These are phyloP conservation scores for Prinia subflava DNA, from an alignment of 2,113 vertebrate species.

Conservation along the genomic window DNA sequence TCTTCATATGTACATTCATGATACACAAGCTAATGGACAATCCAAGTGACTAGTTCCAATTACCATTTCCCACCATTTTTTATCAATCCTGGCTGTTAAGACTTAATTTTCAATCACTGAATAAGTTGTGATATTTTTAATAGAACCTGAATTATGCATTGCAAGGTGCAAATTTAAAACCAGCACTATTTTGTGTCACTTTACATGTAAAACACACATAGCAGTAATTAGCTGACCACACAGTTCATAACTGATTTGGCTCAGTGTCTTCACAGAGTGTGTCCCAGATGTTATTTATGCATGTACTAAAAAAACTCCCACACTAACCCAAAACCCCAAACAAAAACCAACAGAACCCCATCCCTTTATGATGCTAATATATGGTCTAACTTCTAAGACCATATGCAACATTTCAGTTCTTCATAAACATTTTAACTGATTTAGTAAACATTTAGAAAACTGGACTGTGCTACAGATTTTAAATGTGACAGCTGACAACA, in stretches of 20 bases:
- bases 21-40: background rate
- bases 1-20: background rate
- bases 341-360: background rate
- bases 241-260: slow-evolving; percentile 43
- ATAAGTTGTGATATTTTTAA: background rate
- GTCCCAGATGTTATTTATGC: slow-evolving; percentile 43
- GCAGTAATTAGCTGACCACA: slow-evolving; percentile 10
- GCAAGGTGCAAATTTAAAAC: background rate
- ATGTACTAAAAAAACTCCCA: background rate
- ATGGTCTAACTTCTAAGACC: slow-evolving; percentile 20
- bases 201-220: background rate
- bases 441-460: slow-evolving; percentile 59
- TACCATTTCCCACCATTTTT: background rate
- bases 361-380: slow-evolving; percentile 29
- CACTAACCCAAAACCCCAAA: background rate
- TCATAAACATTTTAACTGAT: slow-evolving; percentile 50
- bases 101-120: background rate
- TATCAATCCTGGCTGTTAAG: background rate
- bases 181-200: background rate
- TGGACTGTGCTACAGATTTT: slow-evolving; percentile 8
- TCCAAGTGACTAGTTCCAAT: background rate
- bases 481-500: slow-evolving; percentile 34
- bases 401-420: slow-evolving; percentile 44
- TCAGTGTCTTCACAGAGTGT: background rate
- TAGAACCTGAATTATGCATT: background rate